A percentile compares a stretch with the other conserved stretches of the same genome.
Evolutionary conservation across 2,888 invertebrate species (phyloP).

Genomic region (Drosophila trichaetosa): DNA sequence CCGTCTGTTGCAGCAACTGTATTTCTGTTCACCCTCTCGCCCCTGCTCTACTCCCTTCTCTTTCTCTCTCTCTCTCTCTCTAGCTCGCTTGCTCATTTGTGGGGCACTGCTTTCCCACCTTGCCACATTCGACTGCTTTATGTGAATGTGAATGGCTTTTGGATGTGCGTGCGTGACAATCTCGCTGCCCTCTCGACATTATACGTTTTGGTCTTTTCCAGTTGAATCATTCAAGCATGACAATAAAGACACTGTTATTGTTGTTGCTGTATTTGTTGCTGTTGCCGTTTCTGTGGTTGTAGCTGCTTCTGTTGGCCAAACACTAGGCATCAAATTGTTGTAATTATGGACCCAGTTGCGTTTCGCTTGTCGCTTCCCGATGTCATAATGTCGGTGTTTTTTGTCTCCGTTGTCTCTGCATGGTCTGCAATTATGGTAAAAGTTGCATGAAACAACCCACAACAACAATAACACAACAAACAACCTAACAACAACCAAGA

Average conservation of each 20-base stretch:
- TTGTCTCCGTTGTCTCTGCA: slow-evolving; percentile 39
- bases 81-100: background rate
- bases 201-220: slow-evolving; percentile 60
- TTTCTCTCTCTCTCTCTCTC: background rate
- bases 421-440: slow-evolving; percentile 77
- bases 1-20: slow-evolving; percentile 34
- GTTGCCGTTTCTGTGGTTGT: slow-evolving; percentile 29
- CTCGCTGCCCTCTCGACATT: slow-evolving; percentile 43
- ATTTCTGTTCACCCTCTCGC: slow-evolving; percentile 1
- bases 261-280: slow-evolving; percentile 25
- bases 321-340: slow-evolving; percentile 80
- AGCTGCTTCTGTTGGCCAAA: slow-evolving; percentile 66
- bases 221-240: slow-evolving; percentile 79
- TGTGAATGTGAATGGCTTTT: slow-evolving; percentile 43
- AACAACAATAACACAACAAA: slow-evolving; percentile 41
- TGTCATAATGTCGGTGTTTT: slow-evolving; percentile 71
- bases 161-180: slow-evolving; percentile 75
- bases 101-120: slow-evolving; percentile 55
- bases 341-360: slow-evolving; percentile 75
- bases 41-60: background rate
- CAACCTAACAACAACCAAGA: slow-evolving; percentile 21
- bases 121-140: slow-evolving; percentile 45
- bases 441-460: slow-evolving; percentile 68
- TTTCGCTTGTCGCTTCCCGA: slow-evolving; percentile 78
- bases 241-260: slow-evolving; percentile 63